Base-by-base conservation (phyloP, 2,888 invertebrate species). In the Brachyptera risi region DNA sequence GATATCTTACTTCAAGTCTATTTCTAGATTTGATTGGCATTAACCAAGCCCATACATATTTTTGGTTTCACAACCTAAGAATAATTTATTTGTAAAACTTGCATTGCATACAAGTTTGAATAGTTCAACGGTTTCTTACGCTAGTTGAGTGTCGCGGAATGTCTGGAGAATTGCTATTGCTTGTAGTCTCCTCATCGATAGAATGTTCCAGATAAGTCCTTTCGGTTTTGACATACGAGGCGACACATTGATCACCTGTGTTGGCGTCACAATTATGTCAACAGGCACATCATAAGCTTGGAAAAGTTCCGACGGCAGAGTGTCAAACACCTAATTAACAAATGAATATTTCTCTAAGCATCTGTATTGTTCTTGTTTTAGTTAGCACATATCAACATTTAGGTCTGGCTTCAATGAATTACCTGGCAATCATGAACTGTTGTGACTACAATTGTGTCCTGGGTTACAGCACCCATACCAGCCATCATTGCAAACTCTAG, bases 391-490 rank as follows among this genome's bases (percentile, higher is more conserved):
- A n/a, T n/a, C n/a, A n/a, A n/a, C n/a, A n/a, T n/a, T n/a, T n/a
- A n/a, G n/a, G n/a, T n/a, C n/a, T n/a, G n/a, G n/a, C n/a, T n/a
- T n/a, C n/a, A n/a, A n/a, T n/a, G 31, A 7, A 58, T 62, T 71
- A 90, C 85, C 81, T 92, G 92, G 68, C 83, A 83, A 73, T 93
- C 92, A 73, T 94, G 92, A 1, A 94, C 92, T 37, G 88, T 87
- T 50, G 92, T 90, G 56, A 85, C 85, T 66, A 93, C 85, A 50
- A 86, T 71, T 0, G 92, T 91, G 67, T 85, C 79, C 19, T 87
- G 83, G 69, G 83, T 83, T 58, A 92, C 83, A 1, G 87, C 85
- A 62, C 88, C 88, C 82, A 90, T 83, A 73, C 88, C 85, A 74
- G 82, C 82, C 78, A 92, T 83, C 71, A 92, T 82, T 1, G 88